Conservation (phyloP, 2,113 vertebrate species). For the Eurystomus gularis region DNA sequence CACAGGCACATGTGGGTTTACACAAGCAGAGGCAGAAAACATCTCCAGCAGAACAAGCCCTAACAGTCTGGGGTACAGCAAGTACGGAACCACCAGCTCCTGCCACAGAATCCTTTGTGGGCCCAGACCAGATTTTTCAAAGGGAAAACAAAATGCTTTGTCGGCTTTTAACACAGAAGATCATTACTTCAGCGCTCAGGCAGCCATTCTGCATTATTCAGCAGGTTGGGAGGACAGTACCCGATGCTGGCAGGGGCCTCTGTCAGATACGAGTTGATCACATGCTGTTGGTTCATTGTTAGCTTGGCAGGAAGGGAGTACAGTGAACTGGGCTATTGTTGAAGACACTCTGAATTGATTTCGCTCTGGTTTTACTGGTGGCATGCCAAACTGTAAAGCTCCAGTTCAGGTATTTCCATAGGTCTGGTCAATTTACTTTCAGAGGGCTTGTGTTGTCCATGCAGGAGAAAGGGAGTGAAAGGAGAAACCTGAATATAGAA, state of each 20-base stretch:
- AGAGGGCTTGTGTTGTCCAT: not conserved
- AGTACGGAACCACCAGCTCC: not conserved
- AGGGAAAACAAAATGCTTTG: constrained; percentile 52
- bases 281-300: constrained; percentile 56
- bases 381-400: not conserved
- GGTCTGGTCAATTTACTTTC: not conserved
- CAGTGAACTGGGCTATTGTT: constrained; percentile 32
- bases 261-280: constrained; percentile 1
- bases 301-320: constrained; percentile 10
- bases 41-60: not conserved
- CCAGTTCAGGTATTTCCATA: not conserved
- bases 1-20: not conserved
- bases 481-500: not conserved
- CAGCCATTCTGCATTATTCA: constrained; percentile 63
- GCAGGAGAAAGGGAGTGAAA: not conserved
- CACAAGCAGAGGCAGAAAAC: not conserved
- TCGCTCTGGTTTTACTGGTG: constrained; percentile 2
- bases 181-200: constrained; percentile 38
- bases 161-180: constrained; percentile 45
- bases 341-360: constrained; percentile 14
- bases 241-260: constrained; percentile 41
- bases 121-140: not conserved
- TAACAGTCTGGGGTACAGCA: not conserved
- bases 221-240: constrained; percentile 49
- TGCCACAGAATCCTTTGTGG: constrained; percentile 2